Evolutionary conservation across 2,888 invertebrate genomes (phyloP).

Genomic region (Dendrolimus pini): DNA sequence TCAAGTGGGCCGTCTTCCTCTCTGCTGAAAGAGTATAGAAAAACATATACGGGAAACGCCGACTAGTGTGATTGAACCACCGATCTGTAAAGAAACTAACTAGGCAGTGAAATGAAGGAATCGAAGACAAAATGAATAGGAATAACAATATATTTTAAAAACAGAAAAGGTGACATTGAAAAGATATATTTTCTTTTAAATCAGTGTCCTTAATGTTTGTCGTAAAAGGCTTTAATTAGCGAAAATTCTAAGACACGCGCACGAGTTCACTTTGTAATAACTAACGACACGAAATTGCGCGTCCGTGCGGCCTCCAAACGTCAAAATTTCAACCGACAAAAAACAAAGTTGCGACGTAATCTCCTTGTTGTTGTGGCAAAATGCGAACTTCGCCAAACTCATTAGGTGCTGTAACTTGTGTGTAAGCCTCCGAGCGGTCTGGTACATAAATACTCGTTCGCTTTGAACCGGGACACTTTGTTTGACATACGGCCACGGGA

Average conservation of each 20-base stretch:
- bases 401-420: conserved; percentile 29
- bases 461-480: conserved; percentile 25
- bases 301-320: conserved; percentile 1
- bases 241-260: not conserved
- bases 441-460: conserved; percentile 25
- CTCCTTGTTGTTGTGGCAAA: conserved; percentile 22
- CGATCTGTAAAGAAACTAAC: too few species aligned
- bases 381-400: conserved; percentile 37
- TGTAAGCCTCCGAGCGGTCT: conserved; percentile 24
- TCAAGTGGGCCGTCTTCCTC: too few species aligned
- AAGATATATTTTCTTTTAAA: too few species aligned
- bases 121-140: too few species aligned
- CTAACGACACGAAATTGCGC: not conserved
- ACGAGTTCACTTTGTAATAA: not conserved
- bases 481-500: conserved; percentile 36
- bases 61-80: too few species aligned
- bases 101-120: too few species aligned
- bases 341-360: conserved; percentile 28
- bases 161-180: too few species aligned
- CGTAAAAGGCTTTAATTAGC: too few species aligned
- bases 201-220: too few species aligned
- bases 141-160: too few species aligned
- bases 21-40: too few species aligned
- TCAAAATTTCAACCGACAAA: conserved; percentile 11
- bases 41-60: too few species aligned